Evolutionary conservation across 2,797 vertebrate genomes (phyloP), one percentile per base, ranked within the genome.

Genomic region (Champsocephalus gunnari): DNA sequence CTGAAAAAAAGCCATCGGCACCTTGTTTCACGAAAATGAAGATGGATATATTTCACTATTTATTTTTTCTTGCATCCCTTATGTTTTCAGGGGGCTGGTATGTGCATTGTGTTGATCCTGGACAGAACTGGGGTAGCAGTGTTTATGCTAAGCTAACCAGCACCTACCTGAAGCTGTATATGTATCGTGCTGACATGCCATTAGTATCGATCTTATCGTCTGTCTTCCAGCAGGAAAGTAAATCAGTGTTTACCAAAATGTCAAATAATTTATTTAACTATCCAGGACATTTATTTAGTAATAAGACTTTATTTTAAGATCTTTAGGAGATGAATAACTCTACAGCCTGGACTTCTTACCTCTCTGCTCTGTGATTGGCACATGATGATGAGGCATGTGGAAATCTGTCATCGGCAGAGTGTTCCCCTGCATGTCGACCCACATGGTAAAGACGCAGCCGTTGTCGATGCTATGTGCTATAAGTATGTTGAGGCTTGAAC

Each of bases 401-500:
- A 76, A 43, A 57, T 81, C 53, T 24, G 59, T 77, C 49, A 28
- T 59, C 28, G 44, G 44, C 12, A 5, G 51, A 11, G 32, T 71
- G 53, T 65, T n/a, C 81, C 63, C 47, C 45, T 63, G 28, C 32
- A 24, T 64, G 61, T 71, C 43, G 28, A 28, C 56, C 19, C 11
- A 13, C 56, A 44, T 66, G 66, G 48, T 19, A 12, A 44, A 65
- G 78, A 60, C 28, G 14, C 9, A 70, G 57, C 83, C 84, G 75
- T 82, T 77, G 78, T 71, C 66, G 14, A 85, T 79, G 66, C 56
- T 53, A 5, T 75, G 72, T 60, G 68, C 79, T 88, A 75, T 79
- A 86, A 89, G 79, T 85, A 59, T 77, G 24, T 64, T 67, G 9
- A 49, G 71, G 56, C 74, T 63, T 17, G 44, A 73, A 75, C 91